Conservation (phyloP, 2,797 vertebrate genomes). For the Microchirus variegatus region DNA sequence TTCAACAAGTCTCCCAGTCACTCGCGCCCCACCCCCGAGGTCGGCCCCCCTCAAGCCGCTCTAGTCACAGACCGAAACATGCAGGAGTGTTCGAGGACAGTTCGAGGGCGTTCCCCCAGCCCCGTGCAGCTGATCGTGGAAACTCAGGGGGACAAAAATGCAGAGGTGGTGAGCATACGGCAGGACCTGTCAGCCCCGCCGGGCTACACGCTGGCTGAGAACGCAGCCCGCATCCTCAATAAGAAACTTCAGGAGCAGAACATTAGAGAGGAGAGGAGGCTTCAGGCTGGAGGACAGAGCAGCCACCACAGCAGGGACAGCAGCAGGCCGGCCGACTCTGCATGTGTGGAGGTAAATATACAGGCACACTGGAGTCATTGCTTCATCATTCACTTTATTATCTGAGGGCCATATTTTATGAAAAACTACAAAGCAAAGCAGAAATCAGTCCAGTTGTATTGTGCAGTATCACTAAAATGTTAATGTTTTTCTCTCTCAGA, state of each 20-base stretch:
- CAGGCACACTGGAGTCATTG: conserved; percentile 51
- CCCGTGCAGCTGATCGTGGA: conserved; percentile 89
- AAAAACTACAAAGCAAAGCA: conserved; percentile 15
- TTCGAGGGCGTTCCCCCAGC: conserved; percentile 93
- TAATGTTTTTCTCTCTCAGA: conserved; percentile 71
- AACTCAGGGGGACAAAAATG: conserved; percentile 83
- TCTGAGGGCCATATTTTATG: conserved; percentile 64
- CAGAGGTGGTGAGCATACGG: conserved; percentile 86
- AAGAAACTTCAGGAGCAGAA: conserved; percentile 94
- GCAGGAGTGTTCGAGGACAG: conserved; percentile 82
- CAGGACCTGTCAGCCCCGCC: conserved; percentile 95
- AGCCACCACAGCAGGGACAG: conserved; percentile 80
- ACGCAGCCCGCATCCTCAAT: conserved; percentile 91
- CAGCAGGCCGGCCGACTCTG: conserved; percentile 69
- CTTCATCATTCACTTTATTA: conserved; percentile 60
- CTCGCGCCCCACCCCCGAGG: conserved; percentile 82
- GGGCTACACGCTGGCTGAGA: conserved; percentile 92
- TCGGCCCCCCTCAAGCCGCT: conserved; percentile 52
- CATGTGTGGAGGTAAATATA: conserved; percentile 94
- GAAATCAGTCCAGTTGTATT: conserved; percentile 8
- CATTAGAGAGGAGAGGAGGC: conserved; percentile 89
- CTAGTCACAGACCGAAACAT: conserved; percentile 58
- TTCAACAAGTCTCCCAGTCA: conserved; percentile 87
- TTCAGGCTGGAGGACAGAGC: conserved; percentile 72
- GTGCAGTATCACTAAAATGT: conserved; percentile 55